phyloP scores from a whole-genome alignment of 2,113 vertebrate species.

The Prinia subflava region DNA sequence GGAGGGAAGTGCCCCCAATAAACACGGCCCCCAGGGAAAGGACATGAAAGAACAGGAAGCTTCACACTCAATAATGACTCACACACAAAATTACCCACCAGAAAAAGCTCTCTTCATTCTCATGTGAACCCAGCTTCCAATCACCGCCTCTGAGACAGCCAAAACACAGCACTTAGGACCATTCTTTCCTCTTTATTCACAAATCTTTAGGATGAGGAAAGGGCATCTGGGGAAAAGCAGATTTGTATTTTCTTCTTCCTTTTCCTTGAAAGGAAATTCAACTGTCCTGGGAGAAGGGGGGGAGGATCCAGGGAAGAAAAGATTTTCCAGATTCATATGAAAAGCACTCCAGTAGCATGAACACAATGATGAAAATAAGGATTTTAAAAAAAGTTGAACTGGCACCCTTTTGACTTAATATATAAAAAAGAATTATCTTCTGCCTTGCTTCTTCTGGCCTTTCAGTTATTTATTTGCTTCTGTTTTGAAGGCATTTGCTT shows the following conservation, averaged over 20 bases:
- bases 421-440: constrained; percentile 6
- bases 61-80: background rate
- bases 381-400: constrained; percentile 24
- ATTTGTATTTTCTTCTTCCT: constrained; percentile 41
- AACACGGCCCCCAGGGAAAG: background rate
- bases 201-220: background rate
- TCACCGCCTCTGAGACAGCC: background rate
- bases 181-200: constrained; percentile 58
- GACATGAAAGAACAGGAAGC: constrained; percentile 19
- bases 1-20: background rate
- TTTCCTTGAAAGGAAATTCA: constrained; percentile 23
- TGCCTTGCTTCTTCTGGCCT: constrained; percentile 37
- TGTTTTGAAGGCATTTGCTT: constrained; percentile 34
- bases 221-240: background rate
- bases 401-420: constrained; percentile 39
- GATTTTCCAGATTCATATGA: constrained; percentile 24
- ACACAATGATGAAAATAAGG: constrained; percentile 21
- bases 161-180: background rate
- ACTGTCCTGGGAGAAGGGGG: background rate
- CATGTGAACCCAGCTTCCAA: background rate
- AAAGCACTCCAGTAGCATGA: constrained; percentile 34
- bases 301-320: background rate
- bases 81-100: background rate
- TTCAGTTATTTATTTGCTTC: constrained; percentile 38
- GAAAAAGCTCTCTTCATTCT: background rate